Evolutionary conservation across 2,113 vertebrate species (phyloP), one percentile per base, ranked within the genome.

Genomic region (Carollia perspicillata): DNA sequence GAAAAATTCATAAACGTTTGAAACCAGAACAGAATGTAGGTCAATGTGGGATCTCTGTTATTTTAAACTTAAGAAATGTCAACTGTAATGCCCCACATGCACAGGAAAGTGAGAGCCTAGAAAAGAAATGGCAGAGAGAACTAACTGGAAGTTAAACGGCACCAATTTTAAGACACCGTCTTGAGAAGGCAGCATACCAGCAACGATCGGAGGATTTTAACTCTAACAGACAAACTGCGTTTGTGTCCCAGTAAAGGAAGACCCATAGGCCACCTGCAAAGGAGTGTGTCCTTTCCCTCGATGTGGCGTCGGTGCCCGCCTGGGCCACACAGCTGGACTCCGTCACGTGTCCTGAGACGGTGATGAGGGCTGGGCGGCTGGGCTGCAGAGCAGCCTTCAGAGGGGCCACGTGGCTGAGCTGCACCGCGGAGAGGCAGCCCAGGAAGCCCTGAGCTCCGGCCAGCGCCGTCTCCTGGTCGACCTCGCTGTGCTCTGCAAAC

Each of bases 361-460:
- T 97, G 75, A 99, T 88, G 0, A 99, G 98, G 93, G 98, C 98
- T 58, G 98, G 98, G 97, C 96, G 98, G 14, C 98, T 97, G 79
- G 98, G 98, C 1, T 99, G 97, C 90, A 99, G 97, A 0, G 99
- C 99, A 6, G 99, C 99, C 93, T 99, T 99, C 97, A 99, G 98
- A 35, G 99, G 99, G 86, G 99, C 98, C 96, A 99, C 95, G 68
- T 99, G 98, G 98, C 99, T 99, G 94, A 99, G 99, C 97, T 98
- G 99, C 92, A 99, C 98, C 0, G 99, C 99, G 5, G 99, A 99
- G 35, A 99, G 98, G 92, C 99, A 99, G 89, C 99, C 99, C 4
- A 97, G 98, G 98, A 99, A 99, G 84, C 99, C 99, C 75, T 99
- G 98, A 0, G 98, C 98, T 10, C 98, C 98, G 40, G 99, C 97